phyloP scores from a whole-genome alignment of 2,113 vertebrate genomes.

The Porphyrio hochstetteri region DNA sequence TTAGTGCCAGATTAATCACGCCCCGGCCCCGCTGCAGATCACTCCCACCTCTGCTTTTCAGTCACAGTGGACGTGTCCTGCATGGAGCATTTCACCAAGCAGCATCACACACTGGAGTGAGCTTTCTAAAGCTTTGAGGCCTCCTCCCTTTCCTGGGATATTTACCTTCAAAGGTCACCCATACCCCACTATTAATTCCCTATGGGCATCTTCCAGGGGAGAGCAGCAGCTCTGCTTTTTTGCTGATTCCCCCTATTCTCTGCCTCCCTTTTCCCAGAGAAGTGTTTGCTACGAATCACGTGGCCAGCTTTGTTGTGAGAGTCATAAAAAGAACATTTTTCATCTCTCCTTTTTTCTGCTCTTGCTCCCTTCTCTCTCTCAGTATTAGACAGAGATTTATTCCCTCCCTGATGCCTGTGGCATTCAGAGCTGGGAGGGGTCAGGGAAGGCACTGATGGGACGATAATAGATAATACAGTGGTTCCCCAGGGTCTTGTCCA shows the following conservation, averaged over 20 bases:
- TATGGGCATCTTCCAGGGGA: background rate
- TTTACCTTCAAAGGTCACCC: constrained; percentile 65
- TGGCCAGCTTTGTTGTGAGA: constrained; percentile 64
- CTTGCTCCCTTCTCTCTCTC: constrained; percentile 48
- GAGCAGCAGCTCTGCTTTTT: constrained; percentile 1
- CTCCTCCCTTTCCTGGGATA: constrained; percentile 2
- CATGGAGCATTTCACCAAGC: background rate
- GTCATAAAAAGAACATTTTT: constrained; percentile 73
- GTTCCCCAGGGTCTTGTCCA: constrained; percentile 88
- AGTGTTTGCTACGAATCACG: constrained; percentile 16
- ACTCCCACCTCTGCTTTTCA: background rate
- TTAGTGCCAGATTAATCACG: constrained; percentile 28
- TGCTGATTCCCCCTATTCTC: constrained; percentile 10
- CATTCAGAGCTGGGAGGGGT: constrained; percentile 79
- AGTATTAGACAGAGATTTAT: constrained; percentile 95
- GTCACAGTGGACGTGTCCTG: background rate
- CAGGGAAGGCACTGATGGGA: constrained; percentile 82
- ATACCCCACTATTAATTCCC: background rate
- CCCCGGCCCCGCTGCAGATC: background rate
- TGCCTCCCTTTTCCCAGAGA: constrained; percentile 2
- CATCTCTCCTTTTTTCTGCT: constrained; percentile 70
- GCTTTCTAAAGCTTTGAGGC: background rate
- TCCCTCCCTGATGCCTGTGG: constrained; percentile 83
- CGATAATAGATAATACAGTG: constrained; percentile 91
- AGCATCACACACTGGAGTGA: background rate